Conservation (phyloP, 2,888 invertebrate genomes). For the Spodoptera picta region DNA sequence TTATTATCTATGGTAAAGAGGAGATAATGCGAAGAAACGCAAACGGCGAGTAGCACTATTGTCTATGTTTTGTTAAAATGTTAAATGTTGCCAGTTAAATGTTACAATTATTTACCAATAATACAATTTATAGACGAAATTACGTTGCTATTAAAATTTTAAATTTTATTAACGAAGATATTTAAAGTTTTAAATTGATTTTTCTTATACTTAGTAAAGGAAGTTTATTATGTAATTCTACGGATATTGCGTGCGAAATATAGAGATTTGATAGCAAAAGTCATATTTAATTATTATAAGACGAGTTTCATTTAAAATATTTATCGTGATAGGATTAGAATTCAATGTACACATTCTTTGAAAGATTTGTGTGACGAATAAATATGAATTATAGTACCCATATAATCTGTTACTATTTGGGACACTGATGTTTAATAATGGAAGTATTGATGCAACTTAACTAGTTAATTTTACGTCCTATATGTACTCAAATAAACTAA, state of each 20-base stretch:
- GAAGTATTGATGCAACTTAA: constrained; percentile 14
- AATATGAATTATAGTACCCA: constrained; percentile 17
- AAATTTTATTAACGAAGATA: constrained; percentile 46
- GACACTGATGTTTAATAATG: constrained; percentile 19
- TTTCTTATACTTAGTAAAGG: constrained; percentile 35
- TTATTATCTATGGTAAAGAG: constrained; percentile 50
- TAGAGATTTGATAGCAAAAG: constrained; percentile 45
- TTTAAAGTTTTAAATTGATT: constrained; percentile 36
- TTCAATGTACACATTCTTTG: constrained; percentile 41
- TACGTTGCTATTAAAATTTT: constrained; percentile 52
- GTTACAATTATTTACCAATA: constrained; percentile 49
- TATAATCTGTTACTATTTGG: constrained; percentile 26
- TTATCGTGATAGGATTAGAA: constrained; percentile 43
- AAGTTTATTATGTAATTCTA: constrained; percentile 38
- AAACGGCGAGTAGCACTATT: constrained; percentile 75
- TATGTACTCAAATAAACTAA: constrained; percentile 21
- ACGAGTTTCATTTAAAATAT: constrained; percentile 47
- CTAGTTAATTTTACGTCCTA: constrained; percentile 24
- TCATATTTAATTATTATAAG: constrained; percentile 47
- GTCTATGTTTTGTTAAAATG: constrained; percentile 57
- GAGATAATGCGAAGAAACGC: constrained; percentile 51
- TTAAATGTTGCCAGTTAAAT: constrained; percentile 65
- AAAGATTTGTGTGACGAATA: constrained; percentile 41
- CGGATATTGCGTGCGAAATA: constrained; percentile 35
- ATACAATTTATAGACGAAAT: constrained; percentile 52